Evolutionary conservation across 2,888 invertebrate genomes (phyloP).

Genomic region (Crioceris asparagi): DNA sequence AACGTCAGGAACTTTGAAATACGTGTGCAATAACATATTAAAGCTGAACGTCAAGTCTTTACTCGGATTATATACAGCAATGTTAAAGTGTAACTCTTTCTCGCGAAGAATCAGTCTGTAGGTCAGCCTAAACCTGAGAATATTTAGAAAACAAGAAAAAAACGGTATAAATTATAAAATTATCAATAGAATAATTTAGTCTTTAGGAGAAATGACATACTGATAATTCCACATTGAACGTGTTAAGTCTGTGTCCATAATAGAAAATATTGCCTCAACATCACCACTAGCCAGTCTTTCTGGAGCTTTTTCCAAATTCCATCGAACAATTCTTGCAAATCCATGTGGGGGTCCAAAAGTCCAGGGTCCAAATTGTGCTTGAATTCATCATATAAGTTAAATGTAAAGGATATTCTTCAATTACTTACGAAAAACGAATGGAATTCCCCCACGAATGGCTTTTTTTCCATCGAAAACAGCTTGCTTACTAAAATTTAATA

Average conservation of each 20-base stretch:
- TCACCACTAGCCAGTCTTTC: slow-evolving; percentile 82
- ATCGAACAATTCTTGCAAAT: slow-evolving; percentile 85
- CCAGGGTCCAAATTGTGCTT: slow-evolving; percentile 95
- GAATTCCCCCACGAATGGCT: slow-evolving; percentile 92
- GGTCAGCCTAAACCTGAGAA: slow-evolving; percentile 73
- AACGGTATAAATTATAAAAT: background rate
- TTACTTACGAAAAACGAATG: slow-evolving; percentile 92
- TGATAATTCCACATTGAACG: slow-evolving; percentile 91
- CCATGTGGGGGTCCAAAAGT: slow-evolving; percentile 92
- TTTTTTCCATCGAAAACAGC: slow-evolving; percentile 94
- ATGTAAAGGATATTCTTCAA: background rate
- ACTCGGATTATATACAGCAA: slow-evolving; percentile 89
- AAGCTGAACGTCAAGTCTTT: slow-evolving; percentile 85
- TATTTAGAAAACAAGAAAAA: slow-evolving; percentile 6
- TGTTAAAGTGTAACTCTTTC: slow-evolving; percentile 85
- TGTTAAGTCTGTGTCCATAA: slow-evolving; percentile 88
- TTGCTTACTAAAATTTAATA: slow-evolving; percentile 61
- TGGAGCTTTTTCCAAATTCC: slow-evolving; percentile 83
- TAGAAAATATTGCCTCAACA: slow-evolving; percentile 82
- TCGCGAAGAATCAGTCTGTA: slow-evolving; percentile 84
- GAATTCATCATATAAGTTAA: background rate
- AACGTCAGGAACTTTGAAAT: slow-evolving; percentile 93
- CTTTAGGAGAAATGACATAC: slow-evolving; percentile 41
- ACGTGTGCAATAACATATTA: slow-evolving; percentile 87
- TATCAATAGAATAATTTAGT: background rate